Conservation (phyloP, 2,113 vertebrate genomes). For the Mobula birostris region DNA sequence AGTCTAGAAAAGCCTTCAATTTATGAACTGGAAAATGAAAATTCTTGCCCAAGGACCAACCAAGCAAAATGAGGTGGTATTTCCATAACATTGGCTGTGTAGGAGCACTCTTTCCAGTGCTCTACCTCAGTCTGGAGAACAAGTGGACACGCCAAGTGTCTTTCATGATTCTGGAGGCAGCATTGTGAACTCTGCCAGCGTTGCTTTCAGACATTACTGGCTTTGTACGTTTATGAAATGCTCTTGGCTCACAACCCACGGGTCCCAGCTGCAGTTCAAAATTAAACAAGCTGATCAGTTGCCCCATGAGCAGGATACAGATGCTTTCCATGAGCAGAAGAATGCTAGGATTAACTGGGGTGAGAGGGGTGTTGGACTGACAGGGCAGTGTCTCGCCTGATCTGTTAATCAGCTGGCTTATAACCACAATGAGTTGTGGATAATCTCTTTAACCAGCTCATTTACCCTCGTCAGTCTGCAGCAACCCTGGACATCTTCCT, state of each 20-base stretch:
- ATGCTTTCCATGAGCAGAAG: not conserved
- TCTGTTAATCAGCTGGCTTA: not conserved
- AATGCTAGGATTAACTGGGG: not conserved
- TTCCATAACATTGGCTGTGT: not conserved
- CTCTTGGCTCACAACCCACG: not conserved
- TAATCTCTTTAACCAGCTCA: not conserved
- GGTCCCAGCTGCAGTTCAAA: not conserved
- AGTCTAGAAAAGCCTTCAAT: not conserved
- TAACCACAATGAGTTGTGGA: not conserved
- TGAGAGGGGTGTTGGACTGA: not conserved
- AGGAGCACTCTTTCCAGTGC: not conserved
- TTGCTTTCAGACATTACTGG: not conserved
- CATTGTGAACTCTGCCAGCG: not conserved
- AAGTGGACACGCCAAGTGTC: not conserved
- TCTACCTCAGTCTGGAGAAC: not conserved
- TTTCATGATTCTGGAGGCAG: not conserved
- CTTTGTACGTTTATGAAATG: not conserved
- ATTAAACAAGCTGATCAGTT: not conserved
- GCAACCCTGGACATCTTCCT: not conserved
- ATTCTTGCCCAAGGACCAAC: not conserved
- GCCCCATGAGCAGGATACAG: not conserved
- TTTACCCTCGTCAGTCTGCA: not conserved
- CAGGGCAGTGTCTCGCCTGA: not conserved
- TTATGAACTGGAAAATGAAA: not conserved
- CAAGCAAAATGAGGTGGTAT: not conserved